These are phyloP conservation scores for Calliopsis andreniformis DNA, from an alignment of 1,140 invertebrate species.

Conservation along the genomic window DNA sequence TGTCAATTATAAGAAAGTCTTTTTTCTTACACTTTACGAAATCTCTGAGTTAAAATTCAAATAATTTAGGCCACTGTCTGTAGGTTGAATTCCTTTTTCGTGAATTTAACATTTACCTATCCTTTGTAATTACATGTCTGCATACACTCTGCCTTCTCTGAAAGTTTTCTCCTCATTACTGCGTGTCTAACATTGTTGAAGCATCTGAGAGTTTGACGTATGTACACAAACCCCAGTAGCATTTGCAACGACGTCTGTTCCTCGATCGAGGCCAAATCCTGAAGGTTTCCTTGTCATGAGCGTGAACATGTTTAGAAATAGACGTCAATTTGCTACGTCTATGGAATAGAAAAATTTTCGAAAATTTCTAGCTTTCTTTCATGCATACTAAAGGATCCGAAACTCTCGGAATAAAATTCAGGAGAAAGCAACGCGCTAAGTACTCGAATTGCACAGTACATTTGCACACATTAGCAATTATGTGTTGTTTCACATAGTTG, in stretches of 20 bases:
- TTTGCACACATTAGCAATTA: constrained; percentile 3
- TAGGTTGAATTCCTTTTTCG: too few species aligned
- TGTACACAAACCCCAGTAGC: background rate
- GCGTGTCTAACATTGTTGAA: too few species aligned
- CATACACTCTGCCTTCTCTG: too few species aligned
- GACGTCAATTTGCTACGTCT: too few species aligned
- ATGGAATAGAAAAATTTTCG: background rate
- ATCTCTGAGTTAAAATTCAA: too few species aligned
- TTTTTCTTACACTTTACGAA: too few species aligned
- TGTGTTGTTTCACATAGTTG: background rate
- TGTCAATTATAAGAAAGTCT: too few species aligned
- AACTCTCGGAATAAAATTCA: constrained; percentile 10
- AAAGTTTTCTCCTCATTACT: too few species aligned
- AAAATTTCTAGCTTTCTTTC: constrained; percentile 25
- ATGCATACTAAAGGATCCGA: constrained; percentile 22
- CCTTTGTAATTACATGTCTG: too few species aligned
- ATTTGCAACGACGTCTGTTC: background rate
- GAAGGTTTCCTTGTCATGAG: background rate
- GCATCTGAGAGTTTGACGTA: background rate
- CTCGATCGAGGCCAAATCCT: background rate
- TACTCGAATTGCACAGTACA: constrained; percentile 13
- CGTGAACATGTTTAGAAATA: constrained; percentile 19
- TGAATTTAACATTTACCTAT: too few species aligned
- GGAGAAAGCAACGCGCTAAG: constrained; percentile 14
- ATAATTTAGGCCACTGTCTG: too few species aligned